Evolutionary conservation across 1,140 invertebrate genomes (phyloP), one percentile per base, ranked within the genome.

Genomic region (Saccostrea cuccullata): DNA sequence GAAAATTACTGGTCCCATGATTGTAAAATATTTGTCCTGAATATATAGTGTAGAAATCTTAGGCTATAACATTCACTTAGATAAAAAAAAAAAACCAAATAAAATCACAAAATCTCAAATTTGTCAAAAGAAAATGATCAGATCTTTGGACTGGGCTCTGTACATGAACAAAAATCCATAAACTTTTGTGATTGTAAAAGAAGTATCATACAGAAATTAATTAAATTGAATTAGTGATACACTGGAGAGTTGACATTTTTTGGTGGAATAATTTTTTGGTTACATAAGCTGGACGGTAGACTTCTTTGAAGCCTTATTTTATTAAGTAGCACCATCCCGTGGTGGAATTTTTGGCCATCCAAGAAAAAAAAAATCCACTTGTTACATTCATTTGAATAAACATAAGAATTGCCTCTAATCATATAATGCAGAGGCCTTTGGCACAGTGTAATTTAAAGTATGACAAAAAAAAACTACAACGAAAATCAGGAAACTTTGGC

Each of bases 371-470:
- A 73, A 13, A 8, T 26, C n/a, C 23, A 73, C 67, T 26, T 23
- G 67, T 73, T 73, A 23, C 67, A 73, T 23, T 73, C 47, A 47
- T 9, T 73, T 73, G 67, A 73, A 73, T 30, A 8, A 47, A 26
- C 67, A 26, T 26, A 73, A 26, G 26, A 73, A 13, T 20, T 60
- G 58, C 58, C 58, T 60, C 67, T 73, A 30, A 67, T n/a, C 60
- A 26, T 73, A 73, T 11, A 26, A 73, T 36, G 67, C 13, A 26
- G 67, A 23, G 67, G 67, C 67, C 26, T 73, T 73, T 73, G 67
- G 67, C 67, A 73, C 67, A 73, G 67, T 73, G 13, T 73, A 23
- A 17, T 60, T 60, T 60, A 60, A 60, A 73, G 67, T 73, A 73
- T 23, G 60, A 36, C 30, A 36, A 36, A 36, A 36, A 73, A 73